Evolutionary conservation across 64 coral and sea anemone species (phyloP), one percentile per base, ranked within the genome.

Genomic region (Actinia equina): DNA sequence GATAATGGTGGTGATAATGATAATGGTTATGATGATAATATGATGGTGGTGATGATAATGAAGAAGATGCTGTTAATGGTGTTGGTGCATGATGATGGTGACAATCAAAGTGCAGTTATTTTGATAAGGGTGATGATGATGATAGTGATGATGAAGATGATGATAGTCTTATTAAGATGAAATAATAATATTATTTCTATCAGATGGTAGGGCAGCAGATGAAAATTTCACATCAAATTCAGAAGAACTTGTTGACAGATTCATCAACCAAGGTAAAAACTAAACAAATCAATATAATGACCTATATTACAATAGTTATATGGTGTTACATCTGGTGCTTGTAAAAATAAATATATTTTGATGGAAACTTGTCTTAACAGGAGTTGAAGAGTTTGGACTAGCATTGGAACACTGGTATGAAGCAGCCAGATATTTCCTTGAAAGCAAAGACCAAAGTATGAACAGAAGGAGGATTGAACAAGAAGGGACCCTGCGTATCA

Each of bases 341-440:
- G 1, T 74, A 9, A 74, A 14, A 27, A 74, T 74, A n/a, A 37
- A 74, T 26, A 16, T 41, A 37, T 74, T 74, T 30, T 30, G n/a
- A 16, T 74, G 6, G 9, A 9, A 74, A 74, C 25, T 25, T 41
- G 1, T 42, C 42, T 74, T 41, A 30, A 54, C 20, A 96, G 94
- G 94, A 82, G 88, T 93, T 17, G 86, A 96, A 82, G 89, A 84
- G 30, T 96, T 96, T 90, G 91, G 92, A 79, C 77, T 87, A 45
- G 94, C 94, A 52, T 62, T 96, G 58, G 94, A 93, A 84, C 91
- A 96, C 37, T 96, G 94, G 94, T 93, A 90, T 88, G 88, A 90
- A 81, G 94, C 94, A 27, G 74, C 86, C 64, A 77, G 78, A 49
- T 7, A 63, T 26, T 43, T 60, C 17, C 30, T 85, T 16, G 53